These are phyloP conservation scores for Aspidiotus destructor DNA, from an alignment of 2,888 invertebrate species.

Conservation along the genomic window DNA sequence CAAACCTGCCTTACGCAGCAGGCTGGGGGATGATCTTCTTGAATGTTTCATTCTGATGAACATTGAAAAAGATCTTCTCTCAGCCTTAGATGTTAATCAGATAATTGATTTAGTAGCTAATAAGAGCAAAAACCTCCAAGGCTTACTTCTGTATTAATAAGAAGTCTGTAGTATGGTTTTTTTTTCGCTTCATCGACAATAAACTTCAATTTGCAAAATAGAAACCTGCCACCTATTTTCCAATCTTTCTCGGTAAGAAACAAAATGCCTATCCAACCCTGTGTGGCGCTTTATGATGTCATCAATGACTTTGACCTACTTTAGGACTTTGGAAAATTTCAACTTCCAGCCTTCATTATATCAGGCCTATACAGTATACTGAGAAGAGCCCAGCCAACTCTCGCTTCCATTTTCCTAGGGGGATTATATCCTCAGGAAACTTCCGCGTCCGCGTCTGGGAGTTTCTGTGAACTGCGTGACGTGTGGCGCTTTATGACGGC, in stretches of 20 bases:
- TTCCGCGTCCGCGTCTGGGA: too few species aligned
- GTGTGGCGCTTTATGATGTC: too few species aligned
- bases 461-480: too few species aligned
- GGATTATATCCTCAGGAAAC: too few species aligned
- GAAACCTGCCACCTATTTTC: not conserved
- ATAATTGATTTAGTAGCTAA: not conserved
- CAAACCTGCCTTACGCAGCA: not conserved
- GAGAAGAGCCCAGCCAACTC: too few species aligned
- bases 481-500: too few species aligned
- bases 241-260: not conserved
- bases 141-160: not conserved
- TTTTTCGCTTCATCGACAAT: too few species aligned
- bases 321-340: too few species aligned
- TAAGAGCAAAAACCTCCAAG: not conserved
- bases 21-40: conserved; percentile 9
- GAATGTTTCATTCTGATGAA: conserved; percentile 7
- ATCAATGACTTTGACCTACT: too few species aligned
- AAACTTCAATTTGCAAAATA: not conserved
- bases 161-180: not conserved
- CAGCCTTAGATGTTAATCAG: not conserved
- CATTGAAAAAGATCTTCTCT: conserved; percentile 9
- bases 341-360: too few species aligned
- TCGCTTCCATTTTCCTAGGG: too few species aligned
- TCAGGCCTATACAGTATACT: too few species aligned
- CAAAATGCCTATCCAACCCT: not conserved